phyloP scores from a whole-genome alignment of 1,140 invertebrate genomes.

The Ceratina japonica region DNA sequence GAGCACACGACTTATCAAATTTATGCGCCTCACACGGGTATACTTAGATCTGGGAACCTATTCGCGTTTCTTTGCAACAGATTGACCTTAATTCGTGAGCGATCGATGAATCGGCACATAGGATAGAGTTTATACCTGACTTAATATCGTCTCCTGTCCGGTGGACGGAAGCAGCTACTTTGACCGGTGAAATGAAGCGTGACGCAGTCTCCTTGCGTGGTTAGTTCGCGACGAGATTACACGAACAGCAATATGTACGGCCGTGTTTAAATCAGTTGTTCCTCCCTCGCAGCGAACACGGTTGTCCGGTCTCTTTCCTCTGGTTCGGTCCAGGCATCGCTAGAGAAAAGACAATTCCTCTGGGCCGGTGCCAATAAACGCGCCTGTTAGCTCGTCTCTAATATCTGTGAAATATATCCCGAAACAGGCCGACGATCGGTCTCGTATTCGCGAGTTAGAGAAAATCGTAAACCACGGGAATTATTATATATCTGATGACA shows the following conservation, averaged over 20 bases:
- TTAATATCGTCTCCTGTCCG: conserved; percentile 38
- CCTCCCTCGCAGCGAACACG: not conserved
- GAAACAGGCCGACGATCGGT: too few species aligned
- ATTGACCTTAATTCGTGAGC: conserved; percentile 54
- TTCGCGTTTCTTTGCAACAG: conserved; percentile 15
- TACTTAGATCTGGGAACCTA: not conserved
- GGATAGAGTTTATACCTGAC: conserved; percentile 47
- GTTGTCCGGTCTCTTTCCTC: not conserved
- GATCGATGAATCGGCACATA: conserved; percentile 53
- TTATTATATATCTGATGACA: too few species aligned
- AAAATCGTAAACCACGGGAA: too few species aligned
- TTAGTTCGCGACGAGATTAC: not conserved
- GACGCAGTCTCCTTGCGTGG: conserved; percentile 35
- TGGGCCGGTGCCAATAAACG: conserved; percentile 46
- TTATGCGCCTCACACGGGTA: not conserved
- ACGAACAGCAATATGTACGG: not conserved
- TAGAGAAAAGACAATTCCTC: conserved; percentile 19
- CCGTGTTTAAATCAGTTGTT: conserved; percentile 26
- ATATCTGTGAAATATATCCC: too few species aligned
- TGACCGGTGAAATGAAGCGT: conserved; percentile 50
- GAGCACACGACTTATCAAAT: not conserved
- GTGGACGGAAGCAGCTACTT: conserved; percentile 46
- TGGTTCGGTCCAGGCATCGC: not conserved
- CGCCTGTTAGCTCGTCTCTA: not conserved
- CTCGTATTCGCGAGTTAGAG: too few species aligned